A percentile compares a stretch with the other conserved stretches of the same genome.
Conservation (phyloP, 2,113 vertebrate species). For the Paramisgurnus dabryanus region DNA sequence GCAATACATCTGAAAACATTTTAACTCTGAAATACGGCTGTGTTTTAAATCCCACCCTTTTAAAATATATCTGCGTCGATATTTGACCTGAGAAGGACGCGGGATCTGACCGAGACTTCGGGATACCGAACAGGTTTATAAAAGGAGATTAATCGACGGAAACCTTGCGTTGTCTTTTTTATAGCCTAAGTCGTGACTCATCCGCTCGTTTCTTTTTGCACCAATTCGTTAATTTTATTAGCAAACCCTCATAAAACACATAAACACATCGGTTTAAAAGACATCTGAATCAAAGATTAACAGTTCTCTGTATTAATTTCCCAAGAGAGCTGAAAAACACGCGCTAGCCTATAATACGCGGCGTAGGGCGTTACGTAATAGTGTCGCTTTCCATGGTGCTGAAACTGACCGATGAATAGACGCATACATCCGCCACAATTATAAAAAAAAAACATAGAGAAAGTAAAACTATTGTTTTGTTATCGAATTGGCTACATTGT, state of each 20-base stretch:
- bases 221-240: not conserved
- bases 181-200: not conserved
- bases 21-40: not conserved
- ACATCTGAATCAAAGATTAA: not conserved
- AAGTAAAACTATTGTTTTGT: not conserved
- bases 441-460: not conserved
- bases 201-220: not conserved
- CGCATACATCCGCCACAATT: not conserved
- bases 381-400: slow-evolving; percentile 30
- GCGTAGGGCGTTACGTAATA: slow-evolving; percentile 36
- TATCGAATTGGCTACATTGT: not conserved
- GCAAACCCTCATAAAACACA: not conserved
- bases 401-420: slow-evolving; percentile 6
- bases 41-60: not conserved
- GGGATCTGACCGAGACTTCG: not conserved
- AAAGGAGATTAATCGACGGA: not conserved
- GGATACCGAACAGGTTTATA: slow-evolving; percentile 5
- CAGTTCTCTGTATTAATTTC: not conserved
- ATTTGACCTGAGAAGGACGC: slow-evolving; percentile 10
- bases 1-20: not conserved
- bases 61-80: not conserved
- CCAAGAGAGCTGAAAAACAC: not conserved
- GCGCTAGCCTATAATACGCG: not conserved
- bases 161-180: not conserved
- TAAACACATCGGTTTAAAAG: not conserved